These are phyloP conservation scores for Phortica variegata DNA, from an alignment of 1,140 invertebrate species.

Conservation along the genomic window DNA sequence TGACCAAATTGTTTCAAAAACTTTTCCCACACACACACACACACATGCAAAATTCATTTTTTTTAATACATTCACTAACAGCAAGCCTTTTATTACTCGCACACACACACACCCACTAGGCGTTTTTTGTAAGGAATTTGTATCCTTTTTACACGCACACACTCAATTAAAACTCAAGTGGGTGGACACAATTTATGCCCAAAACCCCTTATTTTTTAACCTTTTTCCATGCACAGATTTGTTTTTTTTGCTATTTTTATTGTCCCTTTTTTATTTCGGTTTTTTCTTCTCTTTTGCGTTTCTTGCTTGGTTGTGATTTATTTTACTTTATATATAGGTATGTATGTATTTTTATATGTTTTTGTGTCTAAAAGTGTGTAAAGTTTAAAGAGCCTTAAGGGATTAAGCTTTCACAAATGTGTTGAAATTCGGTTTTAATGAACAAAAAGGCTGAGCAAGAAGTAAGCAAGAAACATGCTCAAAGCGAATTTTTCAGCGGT, in stretches of 20 bases:
- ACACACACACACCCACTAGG: slow-evolving; percentile 6
- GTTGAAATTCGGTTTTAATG: slow-evolving; percentile 47
- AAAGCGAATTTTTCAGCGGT: slow-evolving; percentile 21
- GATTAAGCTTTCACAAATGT: slow-evolving; percentile 51
- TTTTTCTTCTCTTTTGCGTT: background rate
- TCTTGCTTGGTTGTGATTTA: slow-evolving; percentile 16
- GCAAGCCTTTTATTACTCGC: slow-evolving; percentile 13
- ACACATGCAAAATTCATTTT: too few species aligned
- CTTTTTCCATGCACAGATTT: too few species aligned
- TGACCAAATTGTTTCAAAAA: slow-evolving; percentile 17
- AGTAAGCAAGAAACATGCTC: slow-evolving; percentile 17
- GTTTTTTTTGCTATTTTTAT: slow-evolving; percentile 2
- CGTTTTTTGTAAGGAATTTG: background rate
- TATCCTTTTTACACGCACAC: slow-evolving; percentile 23
- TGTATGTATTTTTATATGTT: slow-evolving; percentile 24
- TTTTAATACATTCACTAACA: slow-evolving; percentile 40
- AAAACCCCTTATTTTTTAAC: slow-evolving; percentile 49
- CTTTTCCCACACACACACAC: slow-evolving; percentile 6
- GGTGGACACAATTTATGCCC: background rate
- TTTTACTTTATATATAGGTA: slow-evolving; percentile 4
- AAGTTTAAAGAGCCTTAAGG: slow-evolving; percentile 57
- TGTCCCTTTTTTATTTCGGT: background rate
- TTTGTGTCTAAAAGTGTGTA: slow-evolving; percentile 44
- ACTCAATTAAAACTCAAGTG: slow-evolving; percentile 55
- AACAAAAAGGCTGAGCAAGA: slow-evolving; percentile 20